A percentile compares a stretch with the other conserved stretches of the same genome.
phyloP scores from a whole-genome alignment of 1,140 invertebrate genomes.

The Meloidogyne chitwoodi region DNA sequence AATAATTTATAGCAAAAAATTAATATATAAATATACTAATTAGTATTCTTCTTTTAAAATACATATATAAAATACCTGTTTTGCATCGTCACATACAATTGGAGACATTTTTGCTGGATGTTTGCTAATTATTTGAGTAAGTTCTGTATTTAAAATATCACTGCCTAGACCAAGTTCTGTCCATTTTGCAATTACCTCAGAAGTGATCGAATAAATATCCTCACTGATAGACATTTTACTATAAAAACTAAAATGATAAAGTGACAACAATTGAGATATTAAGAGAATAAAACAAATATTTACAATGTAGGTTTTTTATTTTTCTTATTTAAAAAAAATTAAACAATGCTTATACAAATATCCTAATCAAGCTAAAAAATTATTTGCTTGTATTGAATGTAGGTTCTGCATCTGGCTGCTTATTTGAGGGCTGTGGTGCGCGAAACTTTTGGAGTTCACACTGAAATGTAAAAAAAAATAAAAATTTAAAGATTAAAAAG shows the following conservation, averaged over 20 bases:
- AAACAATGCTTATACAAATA: not conserved
- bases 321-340: not conserved
- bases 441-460: conserved; percentile 34
- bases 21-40: not conserved
- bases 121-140: not conserved
- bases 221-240: not conserved
- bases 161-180: not conserved
- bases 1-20: not conserved
- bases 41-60: no score
- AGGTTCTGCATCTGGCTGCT: conserved; percentile 42
- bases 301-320: no score
- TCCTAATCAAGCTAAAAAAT: not conserved
- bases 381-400: conserved; percentile 26
- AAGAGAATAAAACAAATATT: no score
- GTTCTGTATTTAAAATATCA: not conserved
- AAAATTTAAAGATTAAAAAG: conserved; percentile 7
- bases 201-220: not conserved
- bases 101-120: not conserved
- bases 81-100: not conserved
- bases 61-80: not conserved
- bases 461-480: conserved; percentile 22
- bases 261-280: no score
- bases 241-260: not conserved
- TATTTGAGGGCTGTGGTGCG: conserved; percentile 43
- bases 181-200: not conserved